Conservation (phyloP, 2,113 vertebrate species). For the Coreoperca whiteheadi region DNA sequence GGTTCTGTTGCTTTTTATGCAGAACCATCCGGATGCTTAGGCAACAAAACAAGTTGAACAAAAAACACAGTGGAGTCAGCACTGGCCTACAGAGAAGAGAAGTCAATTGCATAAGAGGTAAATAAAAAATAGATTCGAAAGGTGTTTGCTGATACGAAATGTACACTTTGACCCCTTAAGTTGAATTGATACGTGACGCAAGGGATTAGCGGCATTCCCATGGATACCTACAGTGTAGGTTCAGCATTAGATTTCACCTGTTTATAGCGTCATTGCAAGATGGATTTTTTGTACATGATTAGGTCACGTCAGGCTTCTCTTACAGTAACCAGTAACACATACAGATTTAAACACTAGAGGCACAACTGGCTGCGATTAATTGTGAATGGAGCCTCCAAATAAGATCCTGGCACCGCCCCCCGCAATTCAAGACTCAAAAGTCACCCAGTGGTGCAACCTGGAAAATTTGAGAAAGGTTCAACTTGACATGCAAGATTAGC, state of each 20-base stretch:
- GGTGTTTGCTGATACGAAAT: conserved; percentile 4
- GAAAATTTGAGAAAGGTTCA: no score
- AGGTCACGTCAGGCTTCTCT: neutral
- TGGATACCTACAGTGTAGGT: neutral
- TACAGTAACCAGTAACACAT: neutral
- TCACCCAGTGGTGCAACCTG: neutral
- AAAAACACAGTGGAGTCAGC: neutral
- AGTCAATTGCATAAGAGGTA: neutral
- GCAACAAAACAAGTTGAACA: neutral
- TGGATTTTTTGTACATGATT: neutral
- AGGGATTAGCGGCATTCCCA: neutral
- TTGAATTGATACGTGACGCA: neutral
- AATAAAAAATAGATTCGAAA: neutral
- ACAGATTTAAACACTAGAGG: neutral
- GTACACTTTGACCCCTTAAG: neutral
- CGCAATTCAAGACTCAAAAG: neutral
- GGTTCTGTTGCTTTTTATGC: conserved; percentile 18
- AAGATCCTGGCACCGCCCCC: neutral
- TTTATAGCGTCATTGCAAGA: neutral
- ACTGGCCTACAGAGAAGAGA: neutral
- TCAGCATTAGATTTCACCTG: neutral
- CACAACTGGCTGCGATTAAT: neutral
- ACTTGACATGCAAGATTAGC: no score
- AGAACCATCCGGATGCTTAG: neutral
- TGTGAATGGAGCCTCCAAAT: neutral